A percentile compares a stretch with the other conserved stretches of the same genome.
Conservation (phyloP, 2,888 invertebrate species). For the Cosmorhoe ocellata region DNA sequence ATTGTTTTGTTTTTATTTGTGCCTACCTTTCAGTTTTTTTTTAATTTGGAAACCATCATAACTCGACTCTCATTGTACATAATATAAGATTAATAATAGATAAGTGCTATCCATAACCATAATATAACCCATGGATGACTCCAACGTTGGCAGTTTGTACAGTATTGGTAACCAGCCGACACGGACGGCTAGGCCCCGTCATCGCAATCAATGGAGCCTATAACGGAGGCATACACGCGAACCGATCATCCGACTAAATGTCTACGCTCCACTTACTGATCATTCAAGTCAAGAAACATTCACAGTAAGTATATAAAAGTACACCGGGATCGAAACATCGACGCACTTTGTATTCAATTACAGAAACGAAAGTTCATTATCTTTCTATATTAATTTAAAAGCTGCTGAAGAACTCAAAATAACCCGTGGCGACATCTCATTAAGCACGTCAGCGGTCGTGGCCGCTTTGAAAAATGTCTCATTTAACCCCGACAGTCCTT, state of each 20-base stretch:
- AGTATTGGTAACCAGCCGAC: constrained; percentile 47
- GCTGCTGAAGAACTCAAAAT: constrained; percentile 69
- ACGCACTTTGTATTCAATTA: constrained; percentile 51
- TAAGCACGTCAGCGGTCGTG: constrained; percentile 70
- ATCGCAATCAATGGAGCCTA: constrained; percentile 61
- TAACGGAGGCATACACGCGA: constrained; percentile 52
- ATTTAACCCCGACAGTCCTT: constrained; percentile 77
- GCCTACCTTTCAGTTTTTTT: too few relatives aligned
- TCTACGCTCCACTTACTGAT: constrained; percentile 64
- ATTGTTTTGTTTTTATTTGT: too few relatives aligned
- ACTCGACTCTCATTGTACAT: too few relatives aligned
- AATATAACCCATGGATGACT: background rate
- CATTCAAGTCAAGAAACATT: constrained; percentile 67
- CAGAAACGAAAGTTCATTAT: constrained; percentile 48
- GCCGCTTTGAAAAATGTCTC: constrained; percentile 79
- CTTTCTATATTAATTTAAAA: constrained; percentile 36
- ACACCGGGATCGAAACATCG: constrained; percentile 14
- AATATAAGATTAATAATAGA: too few relatives aligned
- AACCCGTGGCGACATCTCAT: constrained; percentile 78
- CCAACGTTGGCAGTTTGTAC: constrained; percentile 22
- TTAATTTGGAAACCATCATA: too few relatives aligned
- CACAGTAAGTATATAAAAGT: constrained; percentile 33
- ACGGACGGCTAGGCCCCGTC: constrained; percentile 52
- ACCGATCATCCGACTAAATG: constrained; percentile 55
- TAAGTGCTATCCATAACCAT: background rate